A percentile compares a stretch with the other conserved stretches of the same genome.
Evolutionary conservation across 2,113 vertebrate species (phyloP).

Genomic region (Brachirus orientalis): DNA sequence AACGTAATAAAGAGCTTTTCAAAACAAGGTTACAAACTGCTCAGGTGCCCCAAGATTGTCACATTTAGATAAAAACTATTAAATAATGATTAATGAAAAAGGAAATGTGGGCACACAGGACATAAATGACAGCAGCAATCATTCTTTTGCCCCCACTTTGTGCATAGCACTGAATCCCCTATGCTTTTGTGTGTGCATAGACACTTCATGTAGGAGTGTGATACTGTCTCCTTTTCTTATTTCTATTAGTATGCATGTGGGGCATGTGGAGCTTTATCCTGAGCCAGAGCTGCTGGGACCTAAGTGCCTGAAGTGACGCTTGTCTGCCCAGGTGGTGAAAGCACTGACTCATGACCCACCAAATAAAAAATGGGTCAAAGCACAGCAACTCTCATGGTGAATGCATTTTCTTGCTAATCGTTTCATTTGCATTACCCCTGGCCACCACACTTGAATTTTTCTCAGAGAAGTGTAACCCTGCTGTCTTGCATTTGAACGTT

Average conservation of each 20-base stretch:
- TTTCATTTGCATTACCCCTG: slow-evolving; percentile 23
- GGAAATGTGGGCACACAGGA: neutral
- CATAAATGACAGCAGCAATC: neutral
- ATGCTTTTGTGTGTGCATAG: no score
- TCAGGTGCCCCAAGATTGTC: neutral
- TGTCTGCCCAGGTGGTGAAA: slow-evolving; percentile 53
- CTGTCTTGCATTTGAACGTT: slow-evolving; percentile 9
- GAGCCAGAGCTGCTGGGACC: slow-evolving; percentile 37
- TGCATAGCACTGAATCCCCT: no score
- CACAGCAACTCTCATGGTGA: slow-evolving; percentile 5
- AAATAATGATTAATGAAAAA: slow-evolving; percentile 7
- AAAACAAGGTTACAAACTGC: no score
- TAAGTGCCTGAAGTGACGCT: slow-evolving; percentile 26
- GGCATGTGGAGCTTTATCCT: slow-evolving; percentile 58
- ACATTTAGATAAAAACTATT: neutral
- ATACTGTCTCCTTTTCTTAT: slow-evolving; percentile 1
- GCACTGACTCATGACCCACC: slow-evolving; percentile 34
- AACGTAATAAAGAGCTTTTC: no score
- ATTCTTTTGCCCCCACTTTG: neutral
- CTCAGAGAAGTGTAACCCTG: neutral
- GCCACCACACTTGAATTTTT: neutral
- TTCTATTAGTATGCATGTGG: slow-evolving; percentile 55
- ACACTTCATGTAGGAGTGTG: neutral
- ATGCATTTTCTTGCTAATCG: slow-evolving; percentile 18
- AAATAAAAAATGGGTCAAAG: slow-evolving; percentile 41